Base-by-base conservation (phyloP, 2,113 vertebrate species). In the Cnemophilus loriae region DNA sequence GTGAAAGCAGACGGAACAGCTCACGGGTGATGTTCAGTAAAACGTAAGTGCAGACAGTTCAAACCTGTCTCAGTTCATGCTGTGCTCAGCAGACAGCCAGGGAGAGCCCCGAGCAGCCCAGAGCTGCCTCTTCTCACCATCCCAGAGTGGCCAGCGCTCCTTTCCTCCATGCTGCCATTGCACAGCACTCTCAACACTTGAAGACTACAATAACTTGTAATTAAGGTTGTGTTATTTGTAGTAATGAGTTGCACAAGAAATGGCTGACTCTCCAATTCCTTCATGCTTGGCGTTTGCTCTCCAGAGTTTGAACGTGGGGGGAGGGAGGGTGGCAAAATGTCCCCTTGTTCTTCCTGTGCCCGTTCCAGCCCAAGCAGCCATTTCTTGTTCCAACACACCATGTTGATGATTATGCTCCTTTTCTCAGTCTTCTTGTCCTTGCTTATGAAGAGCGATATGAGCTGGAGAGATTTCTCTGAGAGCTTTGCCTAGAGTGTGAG, bases 351-450 rank as follows among this genome's bases (percentile, higher is more conserved):
- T 61, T 59, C 28, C 28, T 33, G 4, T 5, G 41, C 18, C 55
- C 14, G 0, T 47, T 67, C 32, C 21, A 52, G 60, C 30, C 39
- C 6, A 49, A 71, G 57, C 28, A 93, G 97, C 97, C 96, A 88
- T 97, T 98, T 97, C 95, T 97, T 97, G 96, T 90, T 90, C 78
- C 92, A 96, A 94, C 96, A 42, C 53, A 89, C 95, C 97, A 80
- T 80, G 85, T 87, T 97, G 95, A 97, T 98, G 97, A 98, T 98
- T 96, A 96, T 98, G 94, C 97, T 98, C 98, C 98, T 98, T 98
- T 98, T 98, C 98, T 98, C 96, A 98, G 98, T 98, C 98, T 98
- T 98, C 98, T 98, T 98, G 95, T 96, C 82, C 76, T 97, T 97
- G 96, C 97, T 98, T 97, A 75, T 96, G 97, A 97, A 97, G 97